Evolutionary conservation across 2,113 vertebrate species (phyloP).

Genomic region (Lagopus muta): DNA sequence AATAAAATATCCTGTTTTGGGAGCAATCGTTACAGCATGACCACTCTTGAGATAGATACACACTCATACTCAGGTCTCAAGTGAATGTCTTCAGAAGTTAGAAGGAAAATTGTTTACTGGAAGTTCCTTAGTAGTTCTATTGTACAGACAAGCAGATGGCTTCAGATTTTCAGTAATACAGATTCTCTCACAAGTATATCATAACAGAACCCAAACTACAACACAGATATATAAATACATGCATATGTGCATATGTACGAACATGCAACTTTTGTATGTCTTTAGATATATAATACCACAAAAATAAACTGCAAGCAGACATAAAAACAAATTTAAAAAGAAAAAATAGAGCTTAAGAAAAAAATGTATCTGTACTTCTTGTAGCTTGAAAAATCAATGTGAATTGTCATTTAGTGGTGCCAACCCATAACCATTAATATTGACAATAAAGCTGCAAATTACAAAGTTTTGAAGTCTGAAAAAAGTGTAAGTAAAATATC

Average conservation of each 20-base stretch:
- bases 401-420: neutral
- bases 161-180: neutral
- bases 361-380: neutral
- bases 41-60: neutral
- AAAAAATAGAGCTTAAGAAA: neutral
- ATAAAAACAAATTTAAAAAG: neutral
- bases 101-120: neutral
- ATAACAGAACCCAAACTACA: neutral
- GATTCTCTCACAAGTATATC: neutral
- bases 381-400: neutral
- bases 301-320: neutral
- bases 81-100: neutral
- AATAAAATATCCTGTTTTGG: neutral
- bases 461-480: neutral
- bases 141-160: neutral
- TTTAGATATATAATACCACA: neutral
- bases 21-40: neutral
- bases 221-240: neutral
- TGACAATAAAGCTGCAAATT: neutral
- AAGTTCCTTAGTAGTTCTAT: neutral
- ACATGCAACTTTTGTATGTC: neutral
- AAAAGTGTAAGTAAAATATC: constrained; percentile 31
- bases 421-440: neutral
- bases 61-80: neutral
- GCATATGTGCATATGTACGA: neutral